Base-by-base conservation (phyloP, 2,113 vertebrate genomes). In the Misgurnus mizolepis region DNA sequence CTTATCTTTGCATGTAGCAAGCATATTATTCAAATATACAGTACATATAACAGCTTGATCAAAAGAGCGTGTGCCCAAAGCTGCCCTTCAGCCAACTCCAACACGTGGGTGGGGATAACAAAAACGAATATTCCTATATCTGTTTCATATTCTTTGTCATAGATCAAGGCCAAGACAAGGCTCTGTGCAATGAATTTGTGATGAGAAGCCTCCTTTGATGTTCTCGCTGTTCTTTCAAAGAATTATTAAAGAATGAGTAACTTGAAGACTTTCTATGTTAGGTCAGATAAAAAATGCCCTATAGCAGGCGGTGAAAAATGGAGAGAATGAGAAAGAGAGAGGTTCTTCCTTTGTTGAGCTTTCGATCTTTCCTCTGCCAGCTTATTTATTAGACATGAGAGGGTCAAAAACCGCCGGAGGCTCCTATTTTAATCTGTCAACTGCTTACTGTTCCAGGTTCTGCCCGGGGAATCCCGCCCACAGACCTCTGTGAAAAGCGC, bases 11-110 rank as follows among this genome's bases (percentile, higher is more conserved):
- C 12, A 34, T 56, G 74, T n/a, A 81, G 66, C 73, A 7, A 34
- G 22, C 62, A 3, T 40, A 67, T 80, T 40, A 67, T 80, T 64
- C 17, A n/a, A 67, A 82, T 78, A 60, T 50, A 50, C 62, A 69
- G 81, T 74, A 81, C 85, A 89, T 69, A 70, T 83, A 55, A 71
- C 12, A 49, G 67, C 15, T 64, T 77, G 86, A 91, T 92, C 83
- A 91, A 89, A 90, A 82, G 47, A 64, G 64, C 79, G 69, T 72
- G 60, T 87, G 80, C 83, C 86, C 49, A 78, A 85, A 70, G 82
- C 75, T 87, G 72, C 85, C 90, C 81, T 83, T 85, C 78, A 88
- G 88, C 87, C 88, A 83, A 85, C 89, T 89, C 82, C 78, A 81
- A 88, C 81, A 81, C 8, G 47, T 76, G 80, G 75, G 34, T 55